These are phyloP conservation scores for Belonocnema kinseyi DNA, from an alignment of 1,140 invertebrate species.

Conservation along the genomic window DNA sequence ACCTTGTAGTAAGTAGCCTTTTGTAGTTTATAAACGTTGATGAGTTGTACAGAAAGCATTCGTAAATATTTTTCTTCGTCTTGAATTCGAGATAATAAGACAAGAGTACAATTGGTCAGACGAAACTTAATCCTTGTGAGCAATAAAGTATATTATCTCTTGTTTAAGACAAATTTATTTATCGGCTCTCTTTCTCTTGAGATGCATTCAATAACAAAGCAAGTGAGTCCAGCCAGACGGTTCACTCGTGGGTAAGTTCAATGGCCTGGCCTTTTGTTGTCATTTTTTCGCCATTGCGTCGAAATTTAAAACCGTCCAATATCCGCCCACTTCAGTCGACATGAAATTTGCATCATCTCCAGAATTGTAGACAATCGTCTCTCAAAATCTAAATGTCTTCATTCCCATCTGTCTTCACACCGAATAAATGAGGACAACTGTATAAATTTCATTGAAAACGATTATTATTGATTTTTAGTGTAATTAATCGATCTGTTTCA, in stretches of 20 bases:
- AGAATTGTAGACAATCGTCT: background rate
- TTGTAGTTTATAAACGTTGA: too few relatives aligned
- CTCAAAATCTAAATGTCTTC: background rate
- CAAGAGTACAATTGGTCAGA: background rate
- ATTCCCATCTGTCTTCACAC: background rate
- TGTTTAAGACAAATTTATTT: slow-evolving; percentile 28
- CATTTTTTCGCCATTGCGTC: slow-evolving; percentile 14
- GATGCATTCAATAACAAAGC: slow-evolving; percentile 27
- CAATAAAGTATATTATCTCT: slow-evolving; percentile 3
- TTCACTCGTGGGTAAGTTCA: slow-evolving; percentile 7
- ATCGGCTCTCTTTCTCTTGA: slow-evolving; percentile 1
- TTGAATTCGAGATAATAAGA: too few relatives aligned
- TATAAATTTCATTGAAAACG: too few relatives aligned
- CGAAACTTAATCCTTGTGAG: background rate
- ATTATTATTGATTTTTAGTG: too few relatives aligned
- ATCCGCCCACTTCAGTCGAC: slow-evolving; percentile 1
- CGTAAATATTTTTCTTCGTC: too few relatives aligned
- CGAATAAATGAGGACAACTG: too few relatives aligned
- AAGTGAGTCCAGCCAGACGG: slow-evolving; percentile 6
- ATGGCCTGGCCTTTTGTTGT: slow-evolving; percentile 23
- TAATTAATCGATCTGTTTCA: too few relatives aligned
- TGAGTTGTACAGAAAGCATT: too few relatives aligned
- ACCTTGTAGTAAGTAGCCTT: too few relatives aligned
- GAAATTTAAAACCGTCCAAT: slow-evolving; percentile 8
- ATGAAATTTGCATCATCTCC: slow-evolving; percentile 6